Conservation (phyloP, 2,113 vertebrate species). For the Nesogale talazaci region DNA sequence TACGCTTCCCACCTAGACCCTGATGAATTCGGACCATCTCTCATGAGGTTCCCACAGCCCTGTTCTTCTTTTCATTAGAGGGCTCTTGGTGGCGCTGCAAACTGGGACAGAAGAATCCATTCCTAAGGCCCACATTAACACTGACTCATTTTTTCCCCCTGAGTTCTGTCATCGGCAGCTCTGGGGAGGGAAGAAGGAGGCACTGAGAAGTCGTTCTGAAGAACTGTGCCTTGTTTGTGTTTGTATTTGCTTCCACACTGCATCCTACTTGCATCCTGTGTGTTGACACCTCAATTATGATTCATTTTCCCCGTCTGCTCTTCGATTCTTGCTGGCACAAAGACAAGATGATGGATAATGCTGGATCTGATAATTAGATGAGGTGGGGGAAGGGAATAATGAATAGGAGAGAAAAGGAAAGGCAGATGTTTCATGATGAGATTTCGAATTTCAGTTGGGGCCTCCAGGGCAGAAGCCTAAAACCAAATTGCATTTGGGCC, state of each 20-base stretch:
- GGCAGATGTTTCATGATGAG: conserved; percentile 82
- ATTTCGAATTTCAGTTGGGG: conserved; percentile 49
- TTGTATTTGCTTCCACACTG: conserved; percentile 85
- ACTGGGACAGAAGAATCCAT: conserved; percentile 79
- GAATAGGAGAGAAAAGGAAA: conserved; percentile 1
- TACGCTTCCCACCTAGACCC: conserved; percentile 62
- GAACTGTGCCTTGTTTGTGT: conserved; percentile 89
- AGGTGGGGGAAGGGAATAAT: conserved; percentile 70
- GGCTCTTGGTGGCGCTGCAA: conserved; percentile 65
- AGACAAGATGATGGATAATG: conserved; percentile 84
- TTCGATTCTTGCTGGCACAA: conserved; percentile 84
- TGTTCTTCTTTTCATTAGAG: conserved; percentile 87
- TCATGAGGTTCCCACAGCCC: conserved; percentile 83
- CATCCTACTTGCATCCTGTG: conserved; percentile 85
- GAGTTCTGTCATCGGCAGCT: conserved; percentile 76
- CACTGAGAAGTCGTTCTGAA: conserved; percentile 77
- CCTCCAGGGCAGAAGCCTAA: conserved; percentile 75
- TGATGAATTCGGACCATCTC: conserved; percentile 79
- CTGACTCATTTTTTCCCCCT: conserved; percentile 84
- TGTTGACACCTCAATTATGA: conserved; percentile 87
- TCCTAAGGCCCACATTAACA: conserved; percentile 84
- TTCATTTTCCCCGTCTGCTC: conserved; percentile 86
- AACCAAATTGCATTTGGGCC: rapidly evolving
- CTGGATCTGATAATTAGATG: conserved; percentile 84
- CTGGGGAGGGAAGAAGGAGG: conserved; percentile 71